phyloP scores from a whole-genome alignment of 2,888 invertebrate genomes.

The Pristionchus maxplancki region DNA sequence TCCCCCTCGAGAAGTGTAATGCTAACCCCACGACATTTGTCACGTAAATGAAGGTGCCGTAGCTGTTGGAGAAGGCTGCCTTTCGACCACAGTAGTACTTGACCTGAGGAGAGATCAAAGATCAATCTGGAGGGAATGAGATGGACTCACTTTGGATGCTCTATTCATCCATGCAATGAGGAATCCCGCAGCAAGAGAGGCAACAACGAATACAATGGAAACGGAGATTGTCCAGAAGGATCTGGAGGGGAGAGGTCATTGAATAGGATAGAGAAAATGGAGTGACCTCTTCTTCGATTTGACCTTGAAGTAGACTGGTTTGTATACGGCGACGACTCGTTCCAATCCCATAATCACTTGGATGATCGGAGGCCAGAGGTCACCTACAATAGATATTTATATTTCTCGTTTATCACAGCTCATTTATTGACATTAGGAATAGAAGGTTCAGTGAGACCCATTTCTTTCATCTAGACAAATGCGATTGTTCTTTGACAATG shows the following conservation, averaged over 20 bases:
- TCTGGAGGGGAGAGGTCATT: neutral
- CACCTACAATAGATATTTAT: conserved; percentile 49
- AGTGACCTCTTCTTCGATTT: conserved; percentile 36
- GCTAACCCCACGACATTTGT: conserved; percentile 55
- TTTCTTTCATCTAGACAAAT: neutral
- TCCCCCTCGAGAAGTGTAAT: neutral
- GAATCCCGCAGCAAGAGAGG: conserved; percentile 43
- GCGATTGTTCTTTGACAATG: neutral
- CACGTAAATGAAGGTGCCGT: conserved; percentile 55
- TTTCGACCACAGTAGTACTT: conserved; percentile 54
- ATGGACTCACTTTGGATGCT: conserved; percentile 1
- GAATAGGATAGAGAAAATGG: neutral
- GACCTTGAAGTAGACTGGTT: conserved; percentile 43
- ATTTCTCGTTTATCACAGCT: too few species aligned
- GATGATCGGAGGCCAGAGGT: conserved; percentile 52
- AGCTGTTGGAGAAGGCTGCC: conserved; percentile 56
- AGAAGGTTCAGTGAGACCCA: too few species aligned
- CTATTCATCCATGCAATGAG: conserved; percentile 34
- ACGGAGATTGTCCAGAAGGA: conserved; percentile 39
- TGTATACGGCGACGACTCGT: conserved; percentile 37
- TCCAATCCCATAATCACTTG: conserved; percentile 53
- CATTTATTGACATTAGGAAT: too few species aligned
- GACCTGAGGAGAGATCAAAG: conserved; percentile 21
- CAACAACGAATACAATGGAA: conserved; percentile 35
- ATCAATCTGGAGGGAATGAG: neutral